These are phyloP conservation scores for Brassicogethes aeneus DNA, from an alignment of 2,888 invertebrate species.

Conservation along the genomic window DNA sequence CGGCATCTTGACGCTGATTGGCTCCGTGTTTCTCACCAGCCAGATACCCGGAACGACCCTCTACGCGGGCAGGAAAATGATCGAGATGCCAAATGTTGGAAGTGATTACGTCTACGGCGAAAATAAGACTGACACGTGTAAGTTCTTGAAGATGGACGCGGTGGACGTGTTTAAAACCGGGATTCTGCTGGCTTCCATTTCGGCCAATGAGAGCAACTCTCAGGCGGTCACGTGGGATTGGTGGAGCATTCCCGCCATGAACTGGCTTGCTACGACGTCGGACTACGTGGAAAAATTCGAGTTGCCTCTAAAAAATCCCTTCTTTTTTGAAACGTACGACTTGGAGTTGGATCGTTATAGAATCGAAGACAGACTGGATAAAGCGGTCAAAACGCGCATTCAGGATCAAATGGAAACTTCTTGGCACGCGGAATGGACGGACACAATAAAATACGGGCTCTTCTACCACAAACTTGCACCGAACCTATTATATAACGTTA, in stretches of 20 bases:
- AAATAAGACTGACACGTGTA: constrained; percentile 14
- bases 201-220: constrained; percentile 15
- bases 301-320: constrained; percentile 12
- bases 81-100: background rate
- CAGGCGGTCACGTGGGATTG: constrained; percentile 37
- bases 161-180: constrained; percentile 34
- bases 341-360: constrained; percentile 28
- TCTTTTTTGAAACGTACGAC: constrained; percentile 26
- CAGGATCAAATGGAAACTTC: constrained; percentile 39
- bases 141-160: constrained; percentile 20
- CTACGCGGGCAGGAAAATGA: constrained; percentile 16
- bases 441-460: constrained; percentile 21
- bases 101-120: background rate
- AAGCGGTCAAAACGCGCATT: constrained; percentile 35
- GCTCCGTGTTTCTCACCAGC: constrained; percentile 48
- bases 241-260: constrained; percentile 38
- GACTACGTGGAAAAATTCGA: constrained; percentile 21
- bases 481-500: background rate
- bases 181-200: constrained; percentile 34
- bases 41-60: constrained; percentile 45
- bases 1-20: constrained; percentile 49
- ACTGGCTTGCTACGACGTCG: constrained; percentile 36
- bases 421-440: constrained; percentile 41
- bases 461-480: constrained; percentile 8
- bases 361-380: constrained; percentile 35